These are phyloP conservation scores for Aleiodes testaceus DNA, from an alignment of 2,888 invertebrate species.

Conservation along the genomic window DNA sequence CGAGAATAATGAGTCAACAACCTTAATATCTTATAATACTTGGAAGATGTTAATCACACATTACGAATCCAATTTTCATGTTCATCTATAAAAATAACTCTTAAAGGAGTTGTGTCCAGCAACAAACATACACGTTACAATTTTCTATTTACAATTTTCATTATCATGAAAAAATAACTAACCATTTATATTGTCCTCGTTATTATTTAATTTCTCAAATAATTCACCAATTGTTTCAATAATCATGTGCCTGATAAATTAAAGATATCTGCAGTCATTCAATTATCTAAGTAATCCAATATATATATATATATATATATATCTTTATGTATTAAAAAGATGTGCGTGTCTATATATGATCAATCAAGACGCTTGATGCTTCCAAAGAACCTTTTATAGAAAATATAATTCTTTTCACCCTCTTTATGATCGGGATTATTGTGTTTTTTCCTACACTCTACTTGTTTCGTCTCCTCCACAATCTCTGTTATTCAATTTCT, in stretches of 20 bases:
- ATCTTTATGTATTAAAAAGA: slow-evolving; percentile 19
- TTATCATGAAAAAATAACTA: slow-evolving; percentile 47
- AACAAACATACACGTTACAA: slow-evolving; percentile 34
- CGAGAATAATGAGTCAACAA: no score
- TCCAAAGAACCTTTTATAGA: slow-evolving; percentile 12
- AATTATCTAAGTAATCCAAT: slow-evolving; percentile 39
- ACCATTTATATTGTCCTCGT: slow-evolving; percentile 53
- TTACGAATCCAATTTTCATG: slow-evolving; percentile 51
- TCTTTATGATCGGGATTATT: not conserved
- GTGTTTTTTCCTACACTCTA: not conserved
- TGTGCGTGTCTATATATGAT: slow-evolving; percentile 33
- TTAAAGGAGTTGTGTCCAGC: slow-evolving; percentile 27
- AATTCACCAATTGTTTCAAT: not conserved
- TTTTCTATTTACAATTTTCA: slow-evolving; percentile 32
- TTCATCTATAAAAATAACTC: slow-evolving; percentile 65
- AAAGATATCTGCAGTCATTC: no score
- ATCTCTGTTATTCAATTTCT: not conserved
- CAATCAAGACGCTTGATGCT: slow-evolving; percentile 13
- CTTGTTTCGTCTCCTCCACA: slow-evolving; percentile 6
- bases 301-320: slow-evolving; percentile 12
- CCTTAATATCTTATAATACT: slow-evolving; percentile 32
- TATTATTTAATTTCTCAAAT: slow-evolving; percentile 36
- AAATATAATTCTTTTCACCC: slow-evolving; percentile 14
- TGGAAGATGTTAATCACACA: slow-evolving; percentile 43
- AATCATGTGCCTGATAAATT: not conserved